Evolutionary conservation across 1,140 invertebrate species (phyloP).

Genomic region (Atta colombica): DNA sequence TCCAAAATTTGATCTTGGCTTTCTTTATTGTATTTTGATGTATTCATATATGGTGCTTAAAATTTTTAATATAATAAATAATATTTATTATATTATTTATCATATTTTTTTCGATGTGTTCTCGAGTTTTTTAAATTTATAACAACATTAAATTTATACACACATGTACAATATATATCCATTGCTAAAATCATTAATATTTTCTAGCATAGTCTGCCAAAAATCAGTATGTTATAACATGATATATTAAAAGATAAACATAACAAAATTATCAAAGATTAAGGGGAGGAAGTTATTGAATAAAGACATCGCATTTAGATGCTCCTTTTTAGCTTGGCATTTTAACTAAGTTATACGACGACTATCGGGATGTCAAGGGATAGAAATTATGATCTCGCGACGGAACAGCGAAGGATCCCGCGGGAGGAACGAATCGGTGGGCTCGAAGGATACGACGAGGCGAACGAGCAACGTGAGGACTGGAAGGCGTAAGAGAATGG

Average conservation of each 20-base stretch:
- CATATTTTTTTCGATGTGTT: background rate
- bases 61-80: too few species aligned
- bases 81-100: too few species aligned
- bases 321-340: constrained; percentile 5
- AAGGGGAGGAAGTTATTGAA: background rate
- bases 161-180: background rate
- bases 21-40: too few species aligned
- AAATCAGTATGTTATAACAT: background rate
- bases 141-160: background rate
- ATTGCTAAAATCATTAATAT: background rate
- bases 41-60: too few species aligned
- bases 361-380: constrained; percentile 28
- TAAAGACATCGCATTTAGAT: background rate
- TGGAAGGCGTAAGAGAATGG: constrained; percentile 85
- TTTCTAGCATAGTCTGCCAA: background rate
- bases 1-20: too few species aligned
- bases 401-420: constrained; percentile 44
- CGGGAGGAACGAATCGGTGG: constrained; percentile 14
- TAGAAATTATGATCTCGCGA: constrained; percentile 62
- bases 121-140: background rate
- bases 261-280: constrained; percentile 12
- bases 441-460: constrained; percentile 61
- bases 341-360: constrained; percentile 35
- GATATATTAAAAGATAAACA: background rate
- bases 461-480: constrained; percentile 77